Percentiles rank a stretch among this genome's conserved stretches.
Conservation (phyloP, 2,888 invertebrate species). For the Drosophila paracracens region DNA sequence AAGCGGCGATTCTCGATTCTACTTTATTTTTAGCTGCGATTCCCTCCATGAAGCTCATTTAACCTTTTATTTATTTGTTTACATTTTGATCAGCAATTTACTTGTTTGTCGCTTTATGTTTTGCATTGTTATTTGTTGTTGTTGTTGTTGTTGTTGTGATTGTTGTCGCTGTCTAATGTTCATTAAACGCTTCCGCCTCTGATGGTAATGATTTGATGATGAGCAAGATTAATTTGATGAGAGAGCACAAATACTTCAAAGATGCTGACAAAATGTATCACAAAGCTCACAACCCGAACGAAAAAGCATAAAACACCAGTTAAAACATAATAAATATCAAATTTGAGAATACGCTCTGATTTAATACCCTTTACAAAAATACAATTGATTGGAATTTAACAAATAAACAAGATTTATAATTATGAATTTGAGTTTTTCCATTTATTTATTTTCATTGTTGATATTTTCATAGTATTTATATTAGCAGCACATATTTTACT, state of each 20-base stretch:
- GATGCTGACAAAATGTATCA: slow-evolving; percentile 35
- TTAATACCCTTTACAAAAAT: neutral
- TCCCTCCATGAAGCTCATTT: slow-evolving; percentile 26
- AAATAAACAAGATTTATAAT: neutral
- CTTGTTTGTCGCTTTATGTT: slow-evolving; percentile 22
- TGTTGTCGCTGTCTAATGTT: slow-evolving; percentile 61
- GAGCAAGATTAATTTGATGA: slow-evolving; percentile 45
- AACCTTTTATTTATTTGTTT: slow-evolving; percentile 48
- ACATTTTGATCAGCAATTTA: slow-evolving; percentile 41
- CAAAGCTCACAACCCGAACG: slow-evolving; percentile 12
- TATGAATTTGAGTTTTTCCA: neutral
- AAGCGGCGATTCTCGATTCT: slow-evolving; percentile 49
- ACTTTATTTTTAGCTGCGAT: slow-evolving; percentile 1
- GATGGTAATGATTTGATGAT: slow-evolving; percentile 37
- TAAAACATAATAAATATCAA: neutral
- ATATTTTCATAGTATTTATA: neutral
- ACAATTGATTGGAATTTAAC: neutral
- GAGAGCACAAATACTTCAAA: slow-evolving; percentile 44
- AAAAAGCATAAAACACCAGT: slow-evolving; percentile 10
- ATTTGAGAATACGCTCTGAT: neutral
- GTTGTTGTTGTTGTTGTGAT: slow-evolving; percentile 30
- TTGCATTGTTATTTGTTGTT: neutral
- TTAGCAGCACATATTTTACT: neutral
- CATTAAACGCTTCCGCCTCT: slow-evolving; percentile 73
- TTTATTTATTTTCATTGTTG: neutral